phyloP scores from a whole-genome alignment of 2,797 vertebrate genomes.

The Lerista edwardsae region DNA sequence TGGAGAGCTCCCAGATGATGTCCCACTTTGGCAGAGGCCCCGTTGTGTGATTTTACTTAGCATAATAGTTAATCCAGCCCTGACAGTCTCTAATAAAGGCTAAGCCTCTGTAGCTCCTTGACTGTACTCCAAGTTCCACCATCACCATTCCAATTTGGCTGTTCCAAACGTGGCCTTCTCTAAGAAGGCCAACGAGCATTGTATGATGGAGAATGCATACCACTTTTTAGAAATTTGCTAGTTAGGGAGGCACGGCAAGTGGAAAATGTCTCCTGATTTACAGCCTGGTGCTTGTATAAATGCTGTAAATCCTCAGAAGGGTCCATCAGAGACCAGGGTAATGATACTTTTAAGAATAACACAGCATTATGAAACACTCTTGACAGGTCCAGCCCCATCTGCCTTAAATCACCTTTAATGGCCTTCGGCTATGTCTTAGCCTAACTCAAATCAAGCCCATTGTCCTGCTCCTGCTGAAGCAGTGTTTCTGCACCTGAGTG shows the following conservation, averaged over 20 bases:
- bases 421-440: conserved; percentile 49
- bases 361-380: conserved; percentile 60
- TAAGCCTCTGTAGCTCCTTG: conserved; percentile 39
- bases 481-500: conserved; percentile 49
- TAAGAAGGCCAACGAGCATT: conserved; percentile 3
- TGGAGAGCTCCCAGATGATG: neutral
- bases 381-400: conserved; percentile 56
- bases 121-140: conserved; percentile 40
- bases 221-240: conserved; percentile 37
- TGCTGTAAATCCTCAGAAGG: conserved; percentile 61
- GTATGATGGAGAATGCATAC: conserved; percentile 45
- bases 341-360: conserved; percentile 61
- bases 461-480: conserved; percentile 47
- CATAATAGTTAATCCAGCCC: conserved; percentile 33
- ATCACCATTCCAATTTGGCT: conserved; percentile 27
- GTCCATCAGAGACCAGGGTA: conserved; percentile 42
- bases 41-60: conserved; percentile 19
- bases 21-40: conserved; percentile 7
- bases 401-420: conserved; percentile 69
- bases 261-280: conserved; percentile 66
- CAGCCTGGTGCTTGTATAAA: conserved; percentile 61
- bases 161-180: conserved; percentile 25
- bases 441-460: conserved; percentile 57
- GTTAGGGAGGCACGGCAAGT: conserved; percentile 25
- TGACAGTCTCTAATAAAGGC: conserved; percentile 34